Evolutionary conservation across 2,888 invertebrate genomes (phyloP), one percentile per base, ranked within the genome.

Genomic region (Leptura quadrifasciata): DNA sequence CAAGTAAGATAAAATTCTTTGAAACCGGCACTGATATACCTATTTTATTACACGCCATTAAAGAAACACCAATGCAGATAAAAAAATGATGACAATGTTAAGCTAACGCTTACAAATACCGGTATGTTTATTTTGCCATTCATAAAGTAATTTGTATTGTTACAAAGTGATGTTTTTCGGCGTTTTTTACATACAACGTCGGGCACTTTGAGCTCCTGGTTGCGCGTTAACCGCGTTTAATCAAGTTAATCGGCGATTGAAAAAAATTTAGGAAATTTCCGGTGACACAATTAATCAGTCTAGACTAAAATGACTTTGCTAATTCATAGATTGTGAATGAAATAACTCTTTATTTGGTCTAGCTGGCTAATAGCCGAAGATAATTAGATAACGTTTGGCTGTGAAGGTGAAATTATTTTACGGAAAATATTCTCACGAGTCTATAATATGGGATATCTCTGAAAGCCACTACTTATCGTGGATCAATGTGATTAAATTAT

Each of bases 251-350:
- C 47, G 47, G 47, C 5, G 47, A 47, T 17, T n/a, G 15, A 47
- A 47, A 47, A 47, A 47, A 47, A 47, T 47, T n/a, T 15, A 47
- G 47, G 47, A 47, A 47, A n/a, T 47, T 47, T 47, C 47, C 47
- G 47, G 47, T 47, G 47, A 47, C 47, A 47, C 47, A 47, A 47
- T 47, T 47, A 47, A n/a, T n/a, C n/a, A 2, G 47, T 47, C 47
- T 47, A 47, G 47, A 47, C 47, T 47, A n/a, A 15, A n/a, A 47
- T 47, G 47, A 47, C 47, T 47, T 2, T 47, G 47, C 47, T 47
- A 47, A 47, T 12, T 47, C 47, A 15, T 5, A 1, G n/a, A 47
- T 47, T n/a, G 47, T 6, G 17, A 47, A n/a, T 47, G 47, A 0
- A 6, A 8, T 31, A 31, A 47, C n/a, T 47, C 15, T 47, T 47